Percentiles rank a stretch among this genome's conserved stretches.
These are phyloP conservation scores for Onychomys torridus DNA, from an alignment of 2,797 vertebrate species.

Conservation along the genomic window DNA sequence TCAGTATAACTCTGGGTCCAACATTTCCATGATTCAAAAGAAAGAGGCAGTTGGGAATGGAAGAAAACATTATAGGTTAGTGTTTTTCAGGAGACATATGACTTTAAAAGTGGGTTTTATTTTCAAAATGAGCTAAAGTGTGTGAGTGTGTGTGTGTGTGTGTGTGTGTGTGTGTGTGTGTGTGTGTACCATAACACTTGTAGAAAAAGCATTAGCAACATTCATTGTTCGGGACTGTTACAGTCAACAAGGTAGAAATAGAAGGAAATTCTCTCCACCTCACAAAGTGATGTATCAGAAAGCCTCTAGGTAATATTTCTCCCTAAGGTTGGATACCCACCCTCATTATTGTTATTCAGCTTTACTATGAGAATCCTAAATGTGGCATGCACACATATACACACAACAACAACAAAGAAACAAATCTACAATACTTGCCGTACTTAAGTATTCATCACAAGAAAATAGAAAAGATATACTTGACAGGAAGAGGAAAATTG, in stretches of 20 bases:
- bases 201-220: neutral
- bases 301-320: neutral
- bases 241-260: neutral
- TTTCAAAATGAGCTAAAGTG: neutral
- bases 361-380: neutral
- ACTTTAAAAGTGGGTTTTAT: neutral
- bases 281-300: neutral
- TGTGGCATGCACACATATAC: too few relatives aligned
- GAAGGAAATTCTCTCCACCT: constrained; percentile 1
- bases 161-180: neutral
- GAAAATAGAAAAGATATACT: neutral
- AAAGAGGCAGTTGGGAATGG: neutral
- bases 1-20: neutral
- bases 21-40: neutral
- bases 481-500: neutral
- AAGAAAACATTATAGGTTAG: neutral
- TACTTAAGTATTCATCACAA: too few relatives aligned
- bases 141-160: neutral
- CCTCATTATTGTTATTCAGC: neutral
- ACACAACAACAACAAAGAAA: neutral
- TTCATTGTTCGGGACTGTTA: neutral
- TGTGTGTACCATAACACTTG: neutral
- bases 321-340: neutral
- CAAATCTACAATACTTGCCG: neutral
- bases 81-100: neutral